Evolutionary conservation across 2,888 invertebrate genomes (phyloP), one percentile per base, ranked within the genome.

Genomic region (Scrobipalpa atriplicella): DNA sequence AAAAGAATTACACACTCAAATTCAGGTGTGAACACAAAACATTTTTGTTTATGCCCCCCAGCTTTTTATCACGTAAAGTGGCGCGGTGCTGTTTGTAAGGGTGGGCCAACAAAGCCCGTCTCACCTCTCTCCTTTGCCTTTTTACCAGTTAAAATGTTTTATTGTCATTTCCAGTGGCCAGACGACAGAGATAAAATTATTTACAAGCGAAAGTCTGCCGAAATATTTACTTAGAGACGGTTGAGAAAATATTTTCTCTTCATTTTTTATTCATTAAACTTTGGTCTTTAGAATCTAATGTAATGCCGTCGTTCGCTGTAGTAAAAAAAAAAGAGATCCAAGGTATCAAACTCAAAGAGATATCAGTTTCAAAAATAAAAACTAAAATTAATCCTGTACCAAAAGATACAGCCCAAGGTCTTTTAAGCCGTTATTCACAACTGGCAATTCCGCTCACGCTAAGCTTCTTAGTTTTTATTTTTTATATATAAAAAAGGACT

Each of bases 111-210:
- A 88, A 89, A 82, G 84, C 80, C 47, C 16, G 47, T 58, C 58
- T 38, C 84, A 89, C 86, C 85, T 88, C 85, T 87, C 84, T 86
- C 86, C 87, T 85, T 78, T 75, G 79, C 78, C 77, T 82, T 86
- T 85, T 78, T 73, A 78, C 78, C 75, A 81, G 82, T 85, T 84
- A 88, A 86, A 85, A 85, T 85, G 81, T 85, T 84, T 86, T 83
- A 85, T 79, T 62, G 62, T 41, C 21, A 38, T 21, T 79, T 61
- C 69, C 66, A 66, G 62, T 68, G 70, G 54, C 69, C 66, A 67
- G 65, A 63, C 66, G 38, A 36, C 38, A 8, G 36, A 58, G 58
- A 58, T 58, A 58, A 58, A 38, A 38, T 16, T 16, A 58, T 58
- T 58, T 58, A 38, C 36, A 16, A 36, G n/a, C 9, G 19, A 56